A percentile compares a stretch with the other conserved stretches of the same genome.
Evolutionary conservation across 2,888 invertebrate species (phyloP).

Genomic region (Aricia artaxerxes): DNA sequence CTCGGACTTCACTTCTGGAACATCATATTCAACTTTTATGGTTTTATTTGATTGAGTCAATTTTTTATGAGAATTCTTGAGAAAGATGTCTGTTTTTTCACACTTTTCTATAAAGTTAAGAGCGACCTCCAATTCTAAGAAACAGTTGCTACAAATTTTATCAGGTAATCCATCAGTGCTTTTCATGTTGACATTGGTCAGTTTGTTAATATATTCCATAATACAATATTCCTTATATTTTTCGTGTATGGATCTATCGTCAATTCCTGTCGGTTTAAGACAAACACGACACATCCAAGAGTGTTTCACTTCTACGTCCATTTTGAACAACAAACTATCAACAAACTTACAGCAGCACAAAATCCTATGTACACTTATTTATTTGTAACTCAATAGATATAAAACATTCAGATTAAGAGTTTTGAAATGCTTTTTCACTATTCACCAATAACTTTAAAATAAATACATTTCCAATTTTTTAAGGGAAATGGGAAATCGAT

Average conservation of each 20-base stretch:
- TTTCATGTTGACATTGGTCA: conserved; percentile 58
- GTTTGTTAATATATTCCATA: conserved; percentile 55
- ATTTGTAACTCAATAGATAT: background rate
- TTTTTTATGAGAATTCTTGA: conserved; percentile 28
- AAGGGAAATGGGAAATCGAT: no score
- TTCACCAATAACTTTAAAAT: no score
- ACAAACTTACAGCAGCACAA: no score
- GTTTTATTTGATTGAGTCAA: background rate
- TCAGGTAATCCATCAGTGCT: conserved; percentile 60
- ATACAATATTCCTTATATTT: conserved; percentile 54
- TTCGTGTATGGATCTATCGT: conserved; percentile 58
- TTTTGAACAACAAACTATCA: background rate
- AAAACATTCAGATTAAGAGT: background rate
- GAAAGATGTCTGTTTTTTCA: conserved; percentile 40
- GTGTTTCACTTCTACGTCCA: conserved; percentile 21
- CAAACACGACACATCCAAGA: conserved; percentile 58
- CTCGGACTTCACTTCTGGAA: conserved; percentile 18
- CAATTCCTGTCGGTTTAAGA: conserved; percentile 48
- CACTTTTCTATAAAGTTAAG: conserved; percentile 63
- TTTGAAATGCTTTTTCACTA: no score
- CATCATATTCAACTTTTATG: background rate
- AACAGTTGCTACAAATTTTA: conserved; percentile 60
- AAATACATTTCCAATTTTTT: no score
- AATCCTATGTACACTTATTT: no score
- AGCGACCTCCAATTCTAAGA: conserved; percentile 58